Percentiles rank a stretch among this genome's conserved stretches.
Conservation (phyloP, 2,888 invertebrate genomes). For the Caenorhabditis panamensis region DNA sequence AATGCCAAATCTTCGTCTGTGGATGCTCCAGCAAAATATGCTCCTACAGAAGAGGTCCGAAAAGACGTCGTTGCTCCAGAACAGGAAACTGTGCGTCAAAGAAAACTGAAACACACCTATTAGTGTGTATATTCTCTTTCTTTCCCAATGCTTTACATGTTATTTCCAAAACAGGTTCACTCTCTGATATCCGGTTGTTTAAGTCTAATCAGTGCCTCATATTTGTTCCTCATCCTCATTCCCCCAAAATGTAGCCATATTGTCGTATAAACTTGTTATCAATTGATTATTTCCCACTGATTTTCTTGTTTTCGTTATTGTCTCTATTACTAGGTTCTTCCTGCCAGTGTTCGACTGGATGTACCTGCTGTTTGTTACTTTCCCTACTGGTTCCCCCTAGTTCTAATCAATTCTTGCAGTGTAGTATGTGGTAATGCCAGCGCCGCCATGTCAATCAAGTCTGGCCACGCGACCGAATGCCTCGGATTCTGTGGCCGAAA, state of each 20-base stretch:
- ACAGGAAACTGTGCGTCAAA: too few species aligned
- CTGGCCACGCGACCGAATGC: conserved; percentile 59
- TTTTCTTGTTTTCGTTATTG: neutral
- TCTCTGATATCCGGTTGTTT: conserved; percentile 11
- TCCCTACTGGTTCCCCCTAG: too few species aligned
- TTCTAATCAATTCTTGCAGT: conserved; percentile 11
- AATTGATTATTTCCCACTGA: neutral
- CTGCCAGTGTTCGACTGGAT: conserved; percentile 1
- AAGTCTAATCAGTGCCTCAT: conserved; percentile 19
- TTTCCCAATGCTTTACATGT: too few species aligned
- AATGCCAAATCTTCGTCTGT: too few species aligned
- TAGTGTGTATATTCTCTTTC: too few species aligned
- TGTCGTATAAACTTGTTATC: conserved; percentile 11
- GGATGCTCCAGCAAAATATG: too few species aligned
- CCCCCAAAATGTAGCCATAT: conserved; percentile 15
- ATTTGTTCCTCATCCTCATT: neutral
- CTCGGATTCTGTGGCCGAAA: conserved; percentile 69
- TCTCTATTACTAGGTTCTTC: conserved; percentile 13
- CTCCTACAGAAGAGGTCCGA: too few species aligned
- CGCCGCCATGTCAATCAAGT: conserved; percentile 52
- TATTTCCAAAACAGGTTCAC: neutral
- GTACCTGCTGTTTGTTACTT: conserved; percentile 1
- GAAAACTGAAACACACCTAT: too few species aligned
- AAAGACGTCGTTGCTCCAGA: too few species aligned
- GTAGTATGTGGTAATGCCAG: conserved; percentile 62